Evolutionary conservation across 2,113 vertebrate species (phyloP).

Genomic region (Henicopernis longicauda): DNA sequence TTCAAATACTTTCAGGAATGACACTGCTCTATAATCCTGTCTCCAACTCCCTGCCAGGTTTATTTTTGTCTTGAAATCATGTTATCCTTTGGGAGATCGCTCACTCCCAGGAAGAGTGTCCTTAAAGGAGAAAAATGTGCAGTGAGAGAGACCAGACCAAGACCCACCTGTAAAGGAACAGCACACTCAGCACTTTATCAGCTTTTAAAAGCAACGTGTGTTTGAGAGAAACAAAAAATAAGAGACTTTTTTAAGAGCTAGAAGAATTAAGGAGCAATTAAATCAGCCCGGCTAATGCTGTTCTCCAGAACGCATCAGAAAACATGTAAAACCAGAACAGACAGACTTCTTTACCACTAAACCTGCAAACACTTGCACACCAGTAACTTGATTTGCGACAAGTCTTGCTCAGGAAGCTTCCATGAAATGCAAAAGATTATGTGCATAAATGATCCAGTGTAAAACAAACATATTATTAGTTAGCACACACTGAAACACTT

Average conservation of each 20-base stretch:
- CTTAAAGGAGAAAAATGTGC: not conserved
- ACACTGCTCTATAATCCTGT: not conserved
- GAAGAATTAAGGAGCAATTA: not conserved
- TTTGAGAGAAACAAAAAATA: not conserved
- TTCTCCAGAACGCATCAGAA: not conserved
- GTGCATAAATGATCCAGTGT: not conserved
- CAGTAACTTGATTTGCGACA: not conserved
- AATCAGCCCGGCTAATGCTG: not conserved
- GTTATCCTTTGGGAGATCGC: not conserved
- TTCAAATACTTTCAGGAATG: not conserved
- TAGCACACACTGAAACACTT: not conserved
- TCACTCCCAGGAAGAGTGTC: not conserved
- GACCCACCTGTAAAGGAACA: not conserved
- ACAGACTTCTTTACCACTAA: not conserved
- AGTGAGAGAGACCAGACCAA: not conserved
- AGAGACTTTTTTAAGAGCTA: not conserved
- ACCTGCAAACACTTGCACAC: not conserved
- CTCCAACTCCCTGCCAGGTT: not conserved
- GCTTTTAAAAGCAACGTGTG: not conserved
- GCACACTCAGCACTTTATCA: not conserved
- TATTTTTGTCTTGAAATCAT: not conserved
- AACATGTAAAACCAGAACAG: not conserved
- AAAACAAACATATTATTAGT: not conserved
- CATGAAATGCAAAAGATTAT: not conserved
- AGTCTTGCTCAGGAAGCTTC: not conserved